phyloP scores from a whole-genome alignment of 2,888 invertebrate species.

The Silvanus unidentatus region DNA sequence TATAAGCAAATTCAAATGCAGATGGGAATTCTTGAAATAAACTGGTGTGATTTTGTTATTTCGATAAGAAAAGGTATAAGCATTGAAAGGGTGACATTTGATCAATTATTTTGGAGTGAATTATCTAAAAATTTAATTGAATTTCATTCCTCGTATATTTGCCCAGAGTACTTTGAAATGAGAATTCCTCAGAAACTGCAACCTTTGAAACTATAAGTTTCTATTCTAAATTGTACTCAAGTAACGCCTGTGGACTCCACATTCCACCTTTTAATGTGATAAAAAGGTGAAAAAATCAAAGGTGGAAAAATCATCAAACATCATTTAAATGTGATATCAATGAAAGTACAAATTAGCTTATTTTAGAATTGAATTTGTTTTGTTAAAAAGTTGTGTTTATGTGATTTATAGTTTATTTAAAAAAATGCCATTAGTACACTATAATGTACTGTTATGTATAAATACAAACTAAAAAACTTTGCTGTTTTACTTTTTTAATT shows the following conservation, averaged over 20 bases:
- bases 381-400: neutral
- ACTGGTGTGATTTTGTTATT: constrained; percentile 10
- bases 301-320: too few relatives aligned
- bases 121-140: constrained; percentile 2
- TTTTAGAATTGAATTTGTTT: neutral
- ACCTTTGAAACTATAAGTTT: neutral
- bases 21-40: constrained; percentile 4
- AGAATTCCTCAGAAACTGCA: constrained; percentile 9
- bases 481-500: too few relatives aligned
- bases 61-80: constrained; percentile 7
- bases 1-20: constrained; percentile 9
- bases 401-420: neutral
- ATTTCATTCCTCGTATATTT: constrained; percentile 4
- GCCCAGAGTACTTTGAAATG: constrained; percentile 12
- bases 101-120: constrained; percentile 7
- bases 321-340: neutral
- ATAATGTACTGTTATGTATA: too few relatives aligned
- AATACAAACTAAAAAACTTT: too few relatives aligned
- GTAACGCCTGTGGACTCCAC: too few relatives aligned
- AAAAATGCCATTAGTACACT: too few relatives aligned
- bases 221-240: too few relatives aligned
- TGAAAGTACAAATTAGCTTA: neutral
- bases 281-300: too few relatives aligned
- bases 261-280: too few relatives aligned
- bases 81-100: constrained; percentile 8